Conservation (phyloP, 1,140 invertebrate species). For the Latrodectus geometricus region DNA sequence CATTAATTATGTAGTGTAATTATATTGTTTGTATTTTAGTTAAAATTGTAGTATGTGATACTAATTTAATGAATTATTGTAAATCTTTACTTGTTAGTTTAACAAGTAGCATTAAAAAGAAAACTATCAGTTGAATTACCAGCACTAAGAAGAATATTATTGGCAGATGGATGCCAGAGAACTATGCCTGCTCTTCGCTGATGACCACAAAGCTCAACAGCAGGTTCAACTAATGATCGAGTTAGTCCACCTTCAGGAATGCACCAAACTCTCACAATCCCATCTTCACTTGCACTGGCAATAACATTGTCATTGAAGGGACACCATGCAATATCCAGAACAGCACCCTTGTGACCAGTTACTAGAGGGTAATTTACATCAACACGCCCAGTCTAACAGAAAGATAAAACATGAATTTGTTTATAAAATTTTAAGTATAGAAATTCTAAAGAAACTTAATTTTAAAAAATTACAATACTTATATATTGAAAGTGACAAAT, state of each 20-base stretch:
- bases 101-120: too few species aligned
- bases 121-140: constrained; percentile 68
- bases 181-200: constrained; percentile 95
- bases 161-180: constrained; percentile 96
- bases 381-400: constrained; percentile 87
- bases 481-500: too few species aligned
- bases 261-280: constrained; percentile 97
- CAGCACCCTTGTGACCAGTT: constrained; percentile 97
- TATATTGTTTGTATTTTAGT: too few species aligned
- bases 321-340: constrained; percentile 98
- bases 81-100: too few species aligned
- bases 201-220: constrained; percentile 93
- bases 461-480: too few species aligned
- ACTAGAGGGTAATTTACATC: constrained; percentile 94
- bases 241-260: constrained; percentile 90
- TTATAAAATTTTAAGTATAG: too few species aligned
- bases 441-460: too few species aligned
- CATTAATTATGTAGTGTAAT: too few species aligned
- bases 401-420: too few species aligned
- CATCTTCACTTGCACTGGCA: constrained; percentile 97
- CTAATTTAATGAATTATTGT: too few species aligned
- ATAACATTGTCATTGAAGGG: constrained; percentile 99
- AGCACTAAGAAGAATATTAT: constrained; percentile 93
- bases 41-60: too few species aligned
- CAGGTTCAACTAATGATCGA: constrained; percentile 88